Evolutionary conservation across 2,113 vertebrate genomes (phyloP).

Genomic region (Peromyscus leucopus): DNA sequence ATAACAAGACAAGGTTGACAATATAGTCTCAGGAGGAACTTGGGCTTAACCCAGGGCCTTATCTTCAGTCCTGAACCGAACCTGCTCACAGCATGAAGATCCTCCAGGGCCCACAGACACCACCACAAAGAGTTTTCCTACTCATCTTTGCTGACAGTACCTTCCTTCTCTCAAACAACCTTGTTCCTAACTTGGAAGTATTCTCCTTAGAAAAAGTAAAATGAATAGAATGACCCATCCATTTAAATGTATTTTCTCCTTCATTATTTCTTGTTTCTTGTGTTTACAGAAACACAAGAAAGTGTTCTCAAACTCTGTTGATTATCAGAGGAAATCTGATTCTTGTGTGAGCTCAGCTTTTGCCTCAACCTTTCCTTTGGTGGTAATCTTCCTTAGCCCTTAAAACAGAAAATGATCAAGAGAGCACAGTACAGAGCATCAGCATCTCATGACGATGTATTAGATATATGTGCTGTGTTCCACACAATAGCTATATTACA

Average conservation of each 20-base stretch:
- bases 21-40: background rate
- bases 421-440: background rate
- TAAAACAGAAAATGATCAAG: background rate
- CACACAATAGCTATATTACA: background rate
- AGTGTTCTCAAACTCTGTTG: background rate
- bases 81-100: background rate
- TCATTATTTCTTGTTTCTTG: background rate
- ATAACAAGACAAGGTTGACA: background rate
- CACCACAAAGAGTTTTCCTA: background rate
- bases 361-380: background rate
- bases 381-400: background rate
- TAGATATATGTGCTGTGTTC: background rate
- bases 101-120: background rate
- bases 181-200: background rate
- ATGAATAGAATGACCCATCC: background rate
- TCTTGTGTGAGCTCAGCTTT: background rate
- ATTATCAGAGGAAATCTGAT: background rate
- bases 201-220: constrained; percentile 52
- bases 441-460: background rate
- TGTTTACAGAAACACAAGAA: background rate
- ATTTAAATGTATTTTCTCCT: background rate
- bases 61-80: background rate
- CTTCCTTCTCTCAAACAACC: background rate
- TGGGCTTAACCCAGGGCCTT: background rate
- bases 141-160: background rate